Percentiles rank a stretch among this genome's conserved stretches.
Evolutionary conservation across 2,888 invertebrate genomes (phyloP).

Genomic region (Campoplex capitator): DNA sequence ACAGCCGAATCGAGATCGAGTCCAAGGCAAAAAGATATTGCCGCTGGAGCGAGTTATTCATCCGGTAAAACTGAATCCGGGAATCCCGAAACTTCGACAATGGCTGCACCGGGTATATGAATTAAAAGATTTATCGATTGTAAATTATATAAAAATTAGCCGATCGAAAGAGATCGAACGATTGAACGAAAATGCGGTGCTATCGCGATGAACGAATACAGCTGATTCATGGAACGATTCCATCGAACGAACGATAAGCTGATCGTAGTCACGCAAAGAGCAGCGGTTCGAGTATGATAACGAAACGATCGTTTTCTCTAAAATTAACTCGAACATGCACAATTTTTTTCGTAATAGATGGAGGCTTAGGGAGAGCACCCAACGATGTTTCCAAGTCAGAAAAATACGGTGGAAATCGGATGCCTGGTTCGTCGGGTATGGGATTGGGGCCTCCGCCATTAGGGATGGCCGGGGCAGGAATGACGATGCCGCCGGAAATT

Average conservation of each 20-base stretch:
- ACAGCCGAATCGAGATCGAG: constrained; percentile 23
- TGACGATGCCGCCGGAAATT: constrained; percentile 79
- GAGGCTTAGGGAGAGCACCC: background rate
- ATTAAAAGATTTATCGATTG: background rate
- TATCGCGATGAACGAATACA: no score
- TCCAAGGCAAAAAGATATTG: constrained; percentile 17
- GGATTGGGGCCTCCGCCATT: background rate
- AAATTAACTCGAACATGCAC: no score
- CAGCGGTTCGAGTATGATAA: no score
- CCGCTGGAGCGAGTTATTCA: constrained; percentile 29
- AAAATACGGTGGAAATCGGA: constrained; percentile 63
- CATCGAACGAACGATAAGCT: no score
- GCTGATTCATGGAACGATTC: no score
- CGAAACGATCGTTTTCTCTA: no score
- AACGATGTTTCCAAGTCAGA: constrained; percentile 57
- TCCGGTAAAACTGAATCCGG: constrained; percentile 24
- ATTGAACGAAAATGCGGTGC: no score
- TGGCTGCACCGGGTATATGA: constrained; percentile 38
- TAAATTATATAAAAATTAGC: background rate
- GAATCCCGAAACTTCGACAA: constrained; percentile 9
- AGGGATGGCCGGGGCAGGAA: constrained; percentile 61
- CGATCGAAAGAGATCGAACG: no score
- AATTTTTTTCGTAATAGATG: background rate
- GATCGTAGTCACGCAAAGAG: background rate
- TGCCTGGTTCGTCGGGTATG: constrained; percentile 62